phyloP scores from a whole-genome alignment of 1,140 invertebrate genomes.

The Heliconius hermathena region DNA sequence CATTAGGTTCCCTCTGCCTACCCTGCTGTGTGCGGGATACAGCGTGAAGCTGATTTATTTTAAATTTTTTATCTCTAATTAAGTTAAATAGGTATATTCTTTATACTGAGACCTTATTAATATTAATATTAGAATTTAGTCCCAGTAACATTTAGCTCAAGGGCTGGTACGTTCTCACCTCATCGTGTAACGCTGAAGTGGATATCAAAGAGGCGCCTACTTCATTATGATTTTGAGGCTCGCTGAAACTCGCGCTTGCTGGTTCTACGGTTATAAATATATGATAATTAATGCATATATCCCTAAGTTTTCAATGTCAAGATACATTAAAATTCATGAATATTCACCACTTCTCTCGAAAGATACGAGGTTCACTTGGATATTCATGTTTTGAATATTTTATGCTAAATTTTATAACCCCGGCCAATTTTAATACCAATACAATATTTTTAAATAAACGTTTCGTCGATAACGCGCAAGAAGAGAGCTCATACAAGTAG shows the following conservation, averaged over 20 bases:
- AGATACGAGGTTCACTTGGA: not conserved
- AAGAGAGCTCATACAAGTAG: not conserved
- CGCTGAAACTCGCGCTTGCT: not conserved
- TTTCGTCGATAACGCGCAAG: not conserved
- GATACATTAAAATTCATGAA: not conserved
- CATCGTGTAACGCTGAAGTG: conserved; percentile 14
- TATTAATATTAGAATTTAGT: not conserved
- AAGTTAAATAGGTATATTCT: not conserved
- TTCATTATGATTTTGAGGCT: not conserved
- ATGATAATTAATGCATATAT: not conserved
- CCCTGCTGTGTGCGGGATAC: no score
- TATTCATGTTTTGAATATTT: not conserved
- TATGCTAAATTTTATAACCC: not conserved
- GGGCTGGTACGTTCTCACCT: not conserved
- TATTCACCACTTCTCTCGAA: conserved; percentile 12
- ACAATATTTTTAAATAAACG: no score
- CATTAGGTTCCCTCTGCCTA: no score
- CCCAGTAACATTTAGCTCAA: not conserved
- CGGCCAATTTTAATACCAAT: no score
- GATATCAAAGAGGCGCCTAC: conserved; percentile 19
- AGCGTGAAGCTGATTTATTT: no score
- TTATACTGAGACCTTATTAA: not conserved
- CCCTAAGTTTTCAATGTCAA: not conserved
- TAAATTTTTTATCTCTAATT: not conserved
- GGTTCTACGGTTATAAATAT: not conserved